Conservation (phyloP, 2,113 vertebrate species). For the Barnardius zonarius region DNA sequence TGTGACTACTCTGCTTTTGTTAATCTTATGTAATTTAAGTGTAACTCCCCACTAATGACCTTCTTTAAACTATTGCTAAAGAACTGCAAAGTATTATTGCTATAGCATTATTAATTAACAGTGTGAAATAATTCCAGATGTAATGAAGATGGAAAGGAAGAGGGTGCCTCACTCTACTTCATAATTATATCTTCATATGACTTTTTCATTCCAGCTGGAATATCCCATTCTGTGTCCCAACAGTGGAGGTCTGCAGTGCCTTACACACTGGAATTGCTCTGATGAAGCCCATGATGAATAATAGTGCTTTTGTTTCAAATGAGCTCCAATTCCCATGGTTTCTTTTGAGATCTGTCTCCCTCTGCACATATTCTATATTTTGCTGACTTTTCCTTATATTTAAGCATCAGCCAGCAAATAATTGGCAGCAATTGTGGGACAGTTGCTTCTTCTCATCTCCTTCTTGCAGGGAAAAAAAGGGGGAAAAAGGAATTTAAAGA, state of each 20-base stretch:
- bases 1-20: background rate
- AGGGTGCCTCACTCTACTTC: background rate
- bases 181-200: background rate
- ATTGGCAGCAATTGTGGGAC: conserved; percentile 50
- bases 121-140: conserved; percentile 36
- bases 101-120: background rate
- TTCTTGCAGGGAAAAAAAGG: background rate
- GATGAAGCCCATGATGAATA: background rate
- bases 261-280: background rate
- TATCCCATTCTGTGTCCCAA: conserved; percentile 1
- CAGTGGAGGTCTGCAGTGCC: background rate
- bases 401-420: background rate
- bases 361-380: conserved; percentile 31
- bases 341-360: background rate
- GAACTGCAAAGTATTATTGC: background rate
- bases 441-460: background rate
- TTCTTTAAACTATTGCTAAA: background rate
- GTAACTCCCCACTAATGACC: background rate
- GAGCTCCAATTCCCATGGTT: conserved; percentile 34
- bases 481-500: background rate
- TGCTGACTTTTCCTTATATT: conserved; percentile 45
- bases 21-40: background rate
- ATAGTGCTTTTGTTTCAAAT: conserved; percentile 21
- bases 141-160: background rate
- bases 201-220: background rate